Base-by-base conservation (phyloP, 2,888 invertebrate genomes). In the Caenorhabditis panamensis region DNA sequence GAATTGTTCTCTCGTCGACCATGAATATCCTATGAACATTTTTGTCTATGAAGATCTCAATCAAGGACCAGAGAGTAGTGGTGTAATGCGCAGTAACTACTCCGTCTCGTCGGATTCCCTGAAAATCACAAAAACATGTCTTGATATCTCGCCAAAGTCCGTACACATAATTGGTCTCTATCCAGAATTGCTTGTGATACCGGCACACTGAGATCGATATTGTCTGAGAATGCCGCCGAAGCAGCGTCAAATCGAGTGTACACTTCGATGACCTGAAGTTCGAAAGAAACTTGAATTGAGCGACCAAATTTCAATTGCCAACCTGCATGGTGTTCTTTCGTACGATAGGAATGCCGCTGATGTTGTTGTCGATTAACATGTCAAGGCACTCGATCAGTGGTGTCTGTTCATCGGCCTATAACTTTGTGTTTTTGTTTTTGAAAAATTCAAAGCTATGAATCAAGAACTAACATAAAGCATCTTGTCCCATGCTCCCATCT, bases 161-260 rank as follows among this genome's bases (percentile, higher is more conserved):
- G 13, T 51, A 81, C 81, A 62, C 61, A 72, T 28, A 78, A 54
- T 9, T 53, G 47, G 37, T 72, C 80, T 47, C 79, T 72, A 16
- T 81, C 75, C n/a, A 69, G 18, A 53, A 84, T 77, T 0, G 82
- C 84, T 31, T 68, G 62, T 0, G 69, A 62, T 2, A 84, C 82
- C 1, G 78, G 63, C 24, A 82, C 78, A 61, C 77, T 79, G 24
- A 84, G 77, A 54, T 84, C 77, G 22, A 80, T 77, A 20, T 79
- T 31, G 11, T 79, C 79, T 5, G 71, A 66, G 58, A 84, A 84
- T 2, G 77, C 82, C 3, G 80, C 84, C 0, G 84, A 73, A 1
- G 82, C 78, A 16, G 84, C 82, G 49, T 84, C 84, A 76, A 84
- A 84, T 31, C 84, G 54, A 8, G 84, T 84, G 63, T 84, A 84